Conservation (phyloP, 2,113 vertebrate genomes). For the Rhinopithecus roxellana region DNA sequence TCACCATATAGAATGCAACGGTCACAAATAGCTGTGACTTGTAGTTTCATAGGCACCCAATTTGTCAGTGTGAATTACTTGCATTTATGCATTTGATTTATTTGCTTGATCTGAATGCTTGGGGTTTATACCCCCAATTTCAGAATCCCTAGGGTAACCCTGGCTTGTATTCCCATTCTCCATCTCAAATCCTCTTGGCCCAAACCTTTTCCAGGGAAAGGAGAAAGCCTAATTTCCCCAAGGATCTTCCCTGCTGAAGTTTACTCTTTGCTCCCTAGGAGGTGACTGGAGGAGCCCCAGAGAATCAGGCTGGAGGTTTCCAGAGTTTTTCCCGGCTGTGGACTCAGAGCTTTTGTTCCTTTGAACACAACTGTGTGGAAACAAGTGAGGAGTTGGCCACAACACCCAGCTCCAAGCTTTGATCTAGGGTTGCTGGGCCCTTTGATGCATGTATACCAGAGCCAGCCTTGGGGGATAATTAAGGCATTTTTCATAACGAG, state of each 20-base stretch:
- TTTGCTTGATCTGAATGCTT: not conserved
- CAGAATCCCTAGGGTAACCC: not conserved
- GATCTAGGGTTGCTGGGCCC: not conserved
- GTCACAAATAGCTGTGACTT: not conserved
- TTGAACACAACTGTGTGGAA: conserved; percentile 43
- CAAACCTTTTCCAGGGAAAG: not conserved
- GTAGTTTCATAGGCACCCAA: not conserved
- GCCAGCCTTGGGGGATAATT: conserved; percentile 58
- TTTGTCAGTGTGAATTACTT: not conserved
- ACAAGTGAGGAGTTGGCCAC: not conserved
- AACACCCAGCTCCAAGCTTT: conserved; percentile 28
- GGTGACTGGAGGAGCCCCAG: not conserved
- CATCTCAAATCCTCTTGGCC: not conserved
- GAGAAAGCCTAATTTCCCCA: not conserved
- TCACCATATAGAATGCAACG: fast-evolving
- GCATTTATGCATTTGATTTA: not conserved
- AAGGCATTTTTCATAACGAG: conserved; percentile 46
- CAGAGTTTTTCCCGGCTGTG: not conserved
- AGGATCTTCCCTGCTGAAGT: conserved; percentile 2
- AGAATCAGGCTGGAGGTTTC: not conserved
- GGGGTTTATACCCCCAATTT: not conserved
- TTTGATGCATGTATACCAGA: conserved; percentile 46
- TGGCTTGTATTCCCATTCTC: not conserved
- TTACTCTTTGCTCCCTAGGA: not conserved
- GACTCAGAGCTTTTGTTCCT: not conserved